These are phyloP conservation scores for Vidua macroura DNA, from an alignment of 2,113 vertebrate species.

Conservation along the genomic window DNA sequence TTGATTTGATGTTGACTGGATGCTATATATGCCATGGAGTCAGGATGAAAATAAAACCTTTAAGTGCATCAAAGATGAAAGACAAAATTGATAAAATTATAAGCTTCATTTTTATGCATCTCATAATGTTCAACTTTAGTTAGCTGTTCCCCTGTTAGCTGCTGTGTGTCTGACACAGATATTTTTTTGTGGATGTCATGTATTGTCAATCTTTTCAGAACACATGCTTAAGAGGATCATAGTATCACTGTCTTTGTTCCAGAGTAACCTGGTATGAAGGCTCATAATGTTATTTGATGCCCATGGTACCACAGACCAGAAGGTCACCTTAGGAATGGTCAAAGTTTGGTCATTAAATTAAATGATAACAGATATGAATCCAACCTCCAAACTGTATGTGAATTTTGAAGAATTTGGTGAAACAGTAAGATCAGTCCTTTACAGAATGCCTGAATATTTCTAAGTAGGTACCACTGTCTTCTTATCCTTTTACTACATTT, in stretches of 20 bases:
- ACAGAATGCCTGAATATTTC: background rate
- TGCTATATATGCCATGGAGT: background rate
- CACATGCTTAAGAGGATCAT: background rate
- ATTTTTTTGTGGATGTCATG: background rate
- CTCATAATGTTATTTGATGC: background rate
- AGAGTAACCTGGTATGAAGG: background rate
- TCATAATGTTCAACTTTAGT: background rate
- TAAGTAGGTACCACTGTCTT: background rate
- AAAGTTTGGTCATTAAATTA: background rate
- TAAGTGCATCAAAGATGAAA: background rate
- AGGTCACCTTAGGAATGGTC: background rate
- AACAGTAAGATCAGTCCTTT: background rate
- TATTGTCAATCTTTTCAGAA: background rate
- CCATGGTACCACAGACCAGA: background rate
- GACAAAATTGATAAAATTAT: background rate
- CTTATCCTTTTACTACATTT: background rate
- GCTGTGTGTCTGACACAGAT: background rate
- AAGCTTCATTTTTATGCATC: background rate
- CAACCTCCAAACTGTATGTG: background rate
- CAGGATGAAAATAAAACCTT: conserved; percentile 8
- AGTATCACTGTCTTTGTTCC: background rate
- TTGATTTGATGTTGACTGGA: conserved; percentile 7
- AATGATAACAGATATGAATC: background rate
- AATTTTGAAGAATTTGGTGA: background rate
- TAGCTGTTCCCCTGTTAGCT: background rate